A percentile compares a stretch with the other conserved stretches of the same genome.
These are phyloP conservation scores for Drosophila parabipectinata DNA, from an alignment of 1,140 invertebrate genomes.

Conservation along the genomic window DNA sequence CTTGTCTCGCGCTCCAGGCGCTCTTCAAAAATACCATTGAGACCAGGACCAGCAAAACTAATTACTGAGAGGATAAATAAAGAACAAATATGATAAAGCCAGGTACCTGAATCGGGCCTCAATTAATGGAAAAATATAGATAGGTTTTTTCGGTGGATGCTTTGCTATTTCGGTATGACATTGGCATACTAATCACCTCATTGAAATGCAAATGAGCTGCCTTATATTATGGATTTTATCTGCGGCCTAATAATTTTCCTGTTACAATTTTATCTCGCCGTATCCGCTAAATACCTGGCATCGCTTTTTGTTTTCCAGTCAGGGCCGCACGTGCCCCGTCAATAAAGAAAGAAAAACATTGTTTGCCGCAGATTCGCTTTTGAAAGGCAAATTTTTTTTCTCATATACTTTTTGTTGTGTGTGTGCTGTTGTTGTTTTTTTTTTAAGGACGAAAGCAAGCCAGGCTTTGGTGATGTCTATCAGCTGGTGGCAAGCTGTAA, in stretches of 20 bases:
- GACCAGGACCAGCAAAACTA: slow-evolving; percentile 3
- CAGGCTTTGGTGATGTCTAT: slow-evolving; percentile 32
- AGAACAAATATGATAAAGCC: not conserved
- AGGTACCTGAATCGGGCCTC: not conserved
- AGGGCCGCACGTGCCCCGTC: slow-evolving; percentile 31
- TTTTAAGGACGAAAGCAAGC: not conserved
- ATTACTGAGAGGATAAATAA: slow-evolving; percentile 7
- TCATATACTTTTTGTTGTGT: not conserved
- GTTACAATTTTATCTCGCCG: slow-evolving; percentile 54
- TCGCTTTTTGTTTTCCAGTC: slow-evolving; percentile 29
- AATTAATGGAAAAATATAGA: slow-evolving; percentile 32
- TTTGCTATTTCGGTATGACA: slow-evolving; percentile 38
- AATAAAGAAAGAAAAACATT: slow-evolving; percentile 26
- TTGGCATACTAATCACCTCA: slow-evolving; percentile 73
- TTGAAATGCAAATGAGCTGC: slow-evolving; percentile 76
- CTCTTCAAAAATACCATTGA: not conserved
- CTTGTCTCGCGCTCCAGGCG: slow-evolving; percentile 30
- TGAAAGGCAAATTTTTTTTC: slow-evolving; percentile 26
- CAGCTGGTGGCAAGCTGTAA: slow-evolving; percentile 17
- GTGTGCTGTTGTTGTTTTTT: not conserved
- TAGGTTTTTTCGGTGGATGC: slow-evolving; percentile 2
- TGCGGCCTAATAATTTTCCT: slow-evolving; percentile 69
- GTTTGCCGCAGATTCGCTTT: not conserved
- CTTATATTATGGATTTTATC: slow-evolving; percentile 67
- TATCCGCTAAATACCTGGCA: slow-evolving; percentile 56